Conservation (phyloP, 1,140 invertebrate species). For the Radopholus similis region DNA sequence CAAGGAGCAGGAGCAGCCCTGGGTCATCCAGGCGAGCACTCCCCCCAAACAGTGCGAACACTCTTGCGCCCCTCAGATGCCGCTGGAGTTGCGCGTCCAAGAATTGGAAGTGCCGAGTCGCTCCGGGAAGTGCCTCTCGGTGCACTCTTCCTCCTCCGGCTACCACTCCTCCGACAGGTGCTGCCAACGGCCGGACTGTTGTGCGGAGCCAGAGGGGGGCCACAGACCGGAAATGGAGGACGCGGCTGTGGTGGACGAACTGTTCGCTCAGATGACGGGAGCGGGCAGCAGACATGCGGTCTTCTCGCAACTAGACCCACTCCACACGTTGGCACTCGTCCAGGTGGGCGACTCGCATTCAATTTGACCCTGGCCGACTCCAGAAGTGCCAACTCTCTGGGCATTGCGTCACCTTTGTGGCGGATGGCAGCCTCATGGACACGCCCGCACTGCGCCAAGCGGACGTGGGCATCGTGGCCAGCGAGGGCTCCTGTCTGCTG, state of each 20-base stretch:
- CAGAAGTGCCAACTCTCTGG: conserved; percentile 27
- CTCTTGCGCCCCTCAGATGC: not conserved
- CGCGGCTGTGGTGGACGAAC: not conserved
- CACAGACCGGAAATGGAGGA: not conserved
- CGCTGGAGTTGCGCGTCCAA: not conserved
- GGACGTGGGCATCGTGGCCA: conserved; percentile 67
- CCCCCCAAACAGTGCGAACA: not conserved
- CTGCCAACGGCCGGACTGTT: not conserved
- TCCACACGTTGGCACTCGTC: not conserved
- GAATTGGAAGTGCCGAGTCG: not conserved
- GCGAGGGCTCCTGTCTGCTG: not conserved
- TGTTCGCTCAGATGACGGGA: not conserved
- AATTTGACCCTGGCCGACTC: not conserved
- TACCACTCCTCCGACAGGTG: not conserved
- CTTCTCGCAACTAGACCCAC: not conserved
- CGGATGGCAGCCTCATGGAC: conserved; percentile 75
- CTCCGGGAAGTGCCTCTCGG: not conserved
- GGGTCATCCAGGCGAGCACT: conserved; percentile 5
- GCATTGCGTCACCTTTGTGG: conserved; percentile 73
- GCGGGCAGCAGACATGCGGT: not conserved
- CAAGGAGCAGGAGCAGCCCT: not conserved
- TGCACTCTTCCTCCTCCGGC: not conserved
- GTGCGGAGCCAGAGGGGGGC: not conserved
- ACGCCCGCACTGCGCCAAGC: conserved; percentile 75
- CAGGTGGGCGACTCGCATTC: not conserved